phyloP scores from a whole-genome alignment of 1,140 invertebrate species.

The Lucilia cuprina region DNA sequence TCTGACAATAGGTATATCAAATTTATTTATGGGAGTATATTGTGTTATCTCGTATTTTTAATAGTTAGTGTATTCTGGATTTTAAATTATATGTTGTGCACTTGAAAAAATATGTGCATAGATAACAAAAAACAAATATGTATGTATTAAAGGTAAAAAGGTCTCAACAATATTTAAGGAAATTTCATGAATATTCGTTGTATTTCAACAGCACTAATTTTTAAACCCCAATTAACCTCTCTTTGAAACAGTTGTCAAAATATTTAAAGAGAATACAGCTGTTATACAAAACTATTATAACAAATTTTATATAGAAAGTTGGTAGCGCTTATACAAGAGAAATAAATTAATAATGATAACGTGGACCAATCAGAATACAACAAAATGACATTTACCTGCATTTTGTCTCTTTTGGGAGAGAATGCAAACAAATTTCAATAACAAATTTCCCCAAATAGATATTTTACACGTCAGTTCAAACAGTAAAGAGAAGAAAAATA shows the following conservation, averaged over 20 bases:
- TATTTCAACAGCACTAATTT: not conserved
- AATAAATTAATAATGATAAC: not conserved
- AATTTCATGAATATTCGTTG: not conserved
- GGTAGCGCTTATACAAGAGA: not conserved
- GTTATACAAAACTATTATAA: not conserved
- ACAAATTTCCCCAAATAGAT: not conserved
- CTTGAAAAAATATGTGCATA: no score
- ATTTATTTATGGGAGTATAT: no score
- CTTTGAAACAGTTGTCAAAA: not conserved
- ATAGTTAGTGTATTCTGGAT: no score
- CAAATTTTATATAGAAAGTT: not conserved
- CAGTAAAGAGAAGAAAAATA: not conserved
- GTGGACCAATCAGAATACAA: slow-evolving; percentile 32
- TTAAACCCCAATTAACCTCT: not conserved
- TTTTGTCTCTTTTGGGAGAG: not conserved
- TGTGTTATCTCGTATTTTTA: no score
- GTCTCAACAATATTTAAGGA: no score
- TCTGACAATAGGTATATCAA: no score
- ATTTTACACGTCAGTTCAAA: slow-evolving; percentile 1
- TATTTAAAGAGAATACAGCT: not conserved
- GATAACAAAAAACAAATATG: no score
- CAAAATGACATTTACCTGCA: slow-evolving; percentile 1
- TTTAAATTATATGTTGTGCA: no score
- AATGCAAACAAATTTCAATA: not conserved
- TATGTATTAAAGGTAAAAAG: no score